Conservation (phyloP, 2,113 vertebrate species). For the Laticauda colubrina region DNA sequence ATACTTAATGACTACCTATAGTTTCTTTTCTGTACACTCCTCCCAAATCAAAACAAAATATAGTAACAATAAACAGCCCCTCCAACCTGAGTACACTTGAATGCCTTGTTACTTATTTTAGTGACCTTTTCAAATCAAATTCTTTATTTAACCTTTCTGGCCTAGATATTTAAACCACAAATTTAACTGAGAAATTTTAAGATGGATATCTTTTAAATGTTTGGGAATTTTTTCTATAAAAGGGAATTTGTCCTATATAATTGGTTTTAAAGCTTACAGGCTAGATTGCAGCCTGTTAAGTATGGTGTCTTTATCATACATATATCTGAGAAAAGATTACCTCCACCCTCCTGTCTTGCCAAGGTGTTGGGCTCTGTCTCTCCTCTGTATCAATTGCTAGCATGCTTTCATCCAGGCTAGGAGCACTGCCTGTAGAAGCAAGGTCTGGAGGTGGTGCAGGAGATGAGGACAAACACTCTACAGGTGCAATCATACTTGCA, state of each 20-base stretch:
- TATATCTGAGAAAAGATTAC: slow-evolving; percentile 57
- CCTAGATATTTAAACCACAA: neutral
- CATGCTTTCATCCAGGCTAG: slow-evolving; percentile 79
- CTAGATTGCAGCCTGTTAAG: neutral
- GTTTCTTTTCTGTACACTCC: neutral
- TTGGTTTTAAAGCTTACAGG: neutral
- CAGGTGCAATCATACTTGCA: slow-evolving; percentile 91
- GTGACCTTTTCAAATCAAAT: neutral
- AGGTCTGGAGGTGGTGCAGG: slow-evolving; percentile 83
- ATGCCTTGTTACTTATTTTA: neutral
- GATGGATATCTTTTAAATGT: neutral
- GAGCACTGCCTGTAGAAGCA: slow-evolving; percentile 77
- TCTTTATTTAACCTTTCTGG: neutral
- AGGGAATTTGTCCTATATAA: neutral
- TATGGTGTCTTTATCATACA: neutral
- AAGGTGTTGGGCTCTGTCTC: slow-evolving; percentile 86
- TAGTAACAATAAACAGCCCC: neutral
- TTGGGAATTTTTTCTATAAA: neutral
- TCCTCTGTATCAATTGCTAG: slow-evolving; percentile 80
- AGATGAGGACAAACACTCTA: slow-evolving; percentile 88
- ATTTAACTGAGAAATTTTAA: neutral
- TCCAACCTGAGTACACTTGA: neutral
- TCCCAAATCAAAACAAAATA: neutral
- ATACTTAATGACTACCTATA: neutral
- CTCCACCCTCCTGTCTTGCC: slow-evolving; percentile 94